A percentile compares a stretch with the other conserved stretches of the same genome.
Conservation (phyloP, 2,888 invertebrate genomes). For the Deilephila porcellus region DNA sequence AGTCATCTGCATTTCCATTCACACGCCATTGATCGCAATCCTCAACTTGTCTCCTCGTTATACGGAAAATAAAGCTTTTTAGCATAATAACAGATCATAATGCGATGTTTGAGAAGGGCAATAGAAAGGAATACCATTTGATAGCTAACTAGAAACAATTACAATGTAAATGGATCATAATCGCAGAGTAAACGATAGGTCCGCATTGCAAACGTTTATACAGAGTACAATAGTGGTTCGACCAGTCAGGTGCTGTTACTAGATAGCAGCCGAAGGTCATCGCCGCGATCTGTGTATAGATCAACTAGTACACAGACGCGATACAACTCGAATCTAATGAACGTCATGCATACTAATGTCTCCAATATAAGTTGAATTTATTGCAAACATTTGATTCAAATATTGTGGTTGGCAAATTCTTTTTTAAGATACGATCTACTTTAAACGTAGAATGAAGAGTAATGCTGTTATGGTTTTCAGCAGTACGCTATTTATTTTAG, state of each 20-base stretch:
- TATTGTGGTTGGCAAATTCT: too few species aligned
- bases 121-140: slow-evolving; percentile 9
- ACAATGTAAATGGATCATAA: slow-evolving; percentile 19
- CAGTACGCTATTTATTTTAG: too few species aligned
- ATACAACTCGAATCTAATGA: neutral
- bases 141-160: slow-evolving; percentile 3
- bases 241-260: slow-evolving; percentile 49
- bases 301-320: slow-evolving; percentile 4
- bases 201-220: slow-evolving; percentile 35
- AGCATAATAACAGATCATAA: neutral
- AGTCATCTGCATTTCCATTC: too few species aligned
- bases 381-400: too few species aligned
- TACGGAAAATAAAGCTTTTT: neutral
- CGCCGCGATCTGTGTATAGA: slow-evolving; percentile 21
- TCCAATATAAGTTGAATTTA: neutral
- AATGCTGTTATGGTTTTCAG: too few species aligned
- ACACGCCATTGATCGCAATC: neutral
- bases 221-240: slow-evolving; percentile 47
- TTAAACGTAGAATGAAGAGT: too few species aligned
- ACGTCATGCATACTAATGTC: neutral
- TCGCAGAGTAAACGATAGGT: slow-evolving; percentile 27
- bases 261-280: slow-evolving; percentile 56
- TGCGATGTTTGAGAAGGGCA: neutral
- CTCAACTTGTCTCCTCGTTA: neutral
- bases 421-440: too few species aligned